Conservation (phyloP, 1,140 invertebrate species). For the Amphibalanus amphitrite region DNA sequence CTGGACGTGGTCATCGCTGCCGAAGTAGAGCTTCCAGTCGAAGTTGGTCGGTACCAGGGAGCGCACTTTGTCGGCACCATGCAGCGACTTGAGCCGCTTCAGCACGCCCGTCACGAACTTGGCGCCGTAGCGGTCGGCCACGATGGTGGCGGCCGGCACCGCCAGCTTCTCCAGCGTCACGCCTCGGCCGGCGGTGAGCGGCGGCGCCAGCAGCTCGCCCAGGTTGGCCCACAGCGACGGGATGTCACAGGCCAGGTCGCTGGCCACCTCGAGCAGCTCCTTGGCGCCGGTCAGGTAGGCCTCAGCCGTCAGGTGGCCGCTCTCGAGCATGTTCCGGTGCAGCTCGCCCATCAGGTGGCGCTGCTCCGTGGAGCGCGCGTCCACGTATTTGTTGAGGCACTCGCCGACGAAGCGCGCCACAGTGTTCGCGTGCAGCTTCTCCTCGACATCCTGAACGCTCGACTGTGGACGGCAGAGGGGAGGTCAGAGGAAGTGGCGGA, state of each 20-base stretch:
- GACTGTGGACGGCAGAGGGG: not conserved
- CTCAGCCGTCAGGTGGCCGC: not conserved
- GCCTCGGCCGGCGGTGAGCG: not conserved
- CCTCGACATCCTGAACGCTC: not conserved
- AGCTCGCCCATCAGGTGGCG: not conserved
- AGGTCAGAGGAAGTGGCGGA: no score
- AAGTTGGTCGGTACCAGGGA: not conserved
- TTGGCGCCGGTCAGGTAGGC: not conserved
- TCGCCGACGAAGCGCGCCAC: not conserved
- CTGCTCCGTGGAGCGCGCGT: not conserved
- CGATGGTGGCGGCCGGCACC: not conserved
- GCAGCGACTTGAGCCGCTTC: not conserved
- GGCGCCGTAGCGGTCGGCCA: not conserved
- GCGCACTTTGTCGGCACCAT: not conserved
- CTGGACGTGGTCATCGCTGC: not conserved
- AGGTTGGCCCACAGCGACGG: not conserved
- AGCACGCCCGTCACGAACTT: not conserved
- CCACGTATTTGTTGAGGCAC: not conserved
- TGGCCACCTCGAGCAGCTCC: not conserved
- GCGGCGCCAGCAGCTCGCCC: slow-evolving; percentile 1
- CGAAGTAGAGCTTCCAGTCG: not conserved
- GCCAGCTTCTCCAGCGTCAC: not conserved
- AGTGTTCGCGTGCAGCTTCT: not conserved
- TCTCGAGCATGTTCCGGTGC: not conserved
- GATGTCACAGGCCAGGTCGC: not conserved